Base-by-base conservation (phyloP, 2,888 invertebrate genomes). In the Periphyllus acericola region DNA sequence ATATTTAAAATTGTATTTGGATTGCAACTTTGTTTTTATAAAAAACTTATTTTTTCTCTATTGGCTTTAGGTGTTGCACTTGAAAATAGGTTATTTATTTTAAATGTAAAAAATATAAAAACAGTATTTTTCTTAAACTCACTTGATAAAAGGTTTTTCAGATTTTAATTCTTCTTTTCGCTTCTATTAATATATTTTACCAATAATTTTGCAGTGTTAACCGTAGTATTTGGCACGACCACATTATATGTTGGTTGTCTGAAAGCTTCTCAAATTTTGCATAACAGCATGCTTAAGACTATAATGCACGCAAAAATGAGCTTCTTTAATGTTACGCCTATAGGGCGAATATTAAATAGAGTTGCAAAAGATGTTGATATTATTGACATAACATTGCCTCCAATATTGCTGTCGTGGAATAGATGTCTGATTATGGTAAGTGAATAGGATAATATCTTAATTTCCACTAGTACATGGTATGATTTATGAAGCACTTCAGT, bases 261-360 rank as follows among this genome's bases (percentile, higher is more conserved):
- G 19, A 66, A 80, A 76, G 89, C 88, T 75, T 88, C 88, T 78
- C 40, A 32, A 32, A 29, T 68, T 72, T 79, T 84, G 74, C 89
- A 89, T 85, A 79, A 89, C 34, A 76, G 72, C 36, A 74, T 89
- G 68, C 84, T 89, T 80, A 88, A 76, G 74, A 80, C 66, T 75
- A 46, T 89, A 46, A 85, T 89, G 80, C 89, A 82, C 82, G 89
- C 88, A 80, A 85, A 89, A 74, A 79, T 85, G 72, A 66, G 78
- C 75, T 79, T 89, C 85, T 89, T 89, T 83, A 84, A 89, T 84
- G 84, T 86, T 36, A 89, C 89, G 46, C 89, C 89, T n/a, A 66
- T 84, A 40, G 89, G 89, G 29, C 84, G 89, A 78, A 79, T 89
- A 75, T 80, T 89, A 75, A 89, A 88, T 89, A 82, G 89, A 85